These are phyloP conservation scores for Numenius arquata DNA, from an alignment of 2,113 vertebrate genomes.

Conservation along the genomic window DNA sequence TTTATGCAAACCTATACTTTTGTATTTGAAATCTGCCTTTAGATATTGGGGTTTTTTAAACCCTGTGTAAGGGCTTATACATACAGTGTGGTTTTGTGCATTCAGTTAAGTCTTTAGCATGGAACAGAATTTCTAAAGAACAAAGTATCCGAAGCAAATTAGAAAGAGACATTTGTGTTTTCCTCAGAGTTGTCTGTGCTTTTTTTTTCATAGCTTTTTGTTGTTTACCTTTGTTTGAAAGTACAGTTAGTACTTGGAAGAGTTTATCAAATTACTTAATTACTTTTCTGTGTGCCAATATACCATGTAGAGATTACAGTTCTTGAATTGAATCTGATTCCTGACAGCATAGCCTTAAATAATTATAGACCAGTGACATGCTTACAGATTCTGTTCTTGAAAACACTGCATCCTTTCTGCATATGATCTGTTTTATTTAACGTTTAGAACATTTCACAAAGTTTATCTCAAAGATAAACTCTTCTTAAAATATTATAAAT, in stretches of 20 bases:
- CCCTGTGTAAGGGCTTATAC: neutral
- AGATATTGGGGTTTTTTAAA: neutral
- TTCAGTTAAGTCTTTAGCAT: neutral
- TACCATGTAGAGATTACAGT: neutral
- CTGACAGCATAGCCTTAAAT: slow-evolving; percentile 22
- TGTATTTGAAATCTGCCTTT: slow-evolving; percentile 34
- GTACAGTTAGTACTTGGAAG: slow-evolving; percentile 9
- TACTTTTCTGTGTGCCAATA: slow-evolving; percentile 8
- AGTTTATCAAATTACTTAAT: neutral
- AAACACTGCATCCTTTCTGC: slow-evolving; percentile 13
- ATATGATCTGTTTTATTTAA: neutral
- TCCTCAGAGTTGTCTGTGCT: neutral
- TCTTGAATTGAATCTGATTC: slow-evolving; percentile 14
- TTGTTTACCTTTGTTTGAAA: slow-evolving; percentile 25
- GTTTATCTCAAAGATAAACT: neutral
- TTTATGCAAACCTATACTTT: neutral
- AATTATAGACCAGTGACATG: neutral
- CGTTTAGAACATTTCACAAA: neutral
- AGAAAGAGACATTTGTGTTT: neutral
- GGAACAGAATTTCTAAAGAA: neutral
- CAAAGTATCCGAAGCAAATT: neutral
- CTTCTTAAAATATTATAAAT: neutral
- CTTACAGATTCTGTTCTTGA: slow-evolving; percentile 36
- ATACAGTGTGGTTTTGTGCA: neutral
- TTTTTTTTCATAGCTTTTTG: neutral